Conservation (phyloP, 2,797 vertebrate species). For the Chrysolophus pictus region DNA sequence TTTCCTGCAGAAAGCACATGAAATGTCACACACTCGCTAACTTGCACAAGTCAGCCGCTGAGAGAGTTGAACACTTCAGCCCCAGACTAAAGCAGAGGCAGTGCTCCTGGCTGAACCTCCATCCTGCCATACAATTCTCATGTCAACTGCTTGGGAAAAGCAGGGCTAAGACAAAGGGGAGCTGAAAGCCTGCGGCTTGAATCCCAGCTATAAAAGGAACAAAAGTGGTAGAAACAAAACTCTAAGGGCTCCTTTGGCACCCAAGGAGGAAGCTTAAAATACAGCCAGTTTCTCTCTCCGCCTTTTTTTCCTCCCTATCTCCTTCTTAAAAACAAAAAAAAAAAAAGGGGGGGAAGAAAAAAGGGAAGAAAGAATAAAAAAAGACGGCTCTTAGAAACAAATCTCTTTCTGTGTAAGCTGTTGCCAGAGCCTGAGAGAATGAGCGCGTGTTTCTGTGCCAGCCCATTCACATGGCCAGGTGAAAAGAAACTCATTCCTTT, state of each 20-base stretch:
- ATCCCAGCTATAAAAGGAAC: conserved; percentile 70
- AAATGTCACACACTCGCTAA: not conserved
- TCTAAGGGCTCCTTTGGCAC: conserved; percentile 72
- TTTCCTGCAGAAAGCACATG: not conserved
- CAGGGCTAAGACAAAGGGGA: conserved; percentile 42
- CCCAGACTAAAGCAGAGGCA: not conserved
- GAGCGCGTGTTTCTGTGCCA: conserved; percentile 6
- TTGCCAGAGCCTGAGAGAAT: conserved; percentile 37
- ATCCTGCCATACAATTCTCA: conserved; percentile 19
- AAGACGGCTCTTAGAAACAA: conserved; percentile 7
- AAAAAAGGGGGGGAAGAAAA: not conserved
- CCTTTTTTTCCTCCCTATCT: not conserved
- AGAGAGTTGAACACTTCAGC: not conserved
- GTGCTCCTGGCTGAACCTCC: not conserved
- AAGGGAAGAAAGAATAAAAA: not conserved
- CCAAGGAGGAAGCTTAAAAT: conserved; percentile 78
- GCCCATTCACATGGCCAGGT: conserved; percentile 81
- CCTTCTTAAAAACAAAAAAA: not conserved
- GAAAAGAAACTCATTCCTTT: conserved; percentile 74
- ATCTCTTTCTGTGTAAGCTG: conserved; percentile 50
- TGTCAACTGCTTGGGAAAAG: conserved; percentile 66
- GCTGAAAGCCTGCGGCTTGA: conserved; percentile 61
- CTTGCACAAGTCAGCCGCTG: not conserved
- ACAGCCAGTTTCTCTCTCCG: conserved; percentile 43
- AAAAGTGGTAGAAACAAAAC: conserved; percentile 76